Evolutionary conservation across 2,113 vertebrate species (phyloP).

Genomic region (Macrotis lagotis): DNA sequence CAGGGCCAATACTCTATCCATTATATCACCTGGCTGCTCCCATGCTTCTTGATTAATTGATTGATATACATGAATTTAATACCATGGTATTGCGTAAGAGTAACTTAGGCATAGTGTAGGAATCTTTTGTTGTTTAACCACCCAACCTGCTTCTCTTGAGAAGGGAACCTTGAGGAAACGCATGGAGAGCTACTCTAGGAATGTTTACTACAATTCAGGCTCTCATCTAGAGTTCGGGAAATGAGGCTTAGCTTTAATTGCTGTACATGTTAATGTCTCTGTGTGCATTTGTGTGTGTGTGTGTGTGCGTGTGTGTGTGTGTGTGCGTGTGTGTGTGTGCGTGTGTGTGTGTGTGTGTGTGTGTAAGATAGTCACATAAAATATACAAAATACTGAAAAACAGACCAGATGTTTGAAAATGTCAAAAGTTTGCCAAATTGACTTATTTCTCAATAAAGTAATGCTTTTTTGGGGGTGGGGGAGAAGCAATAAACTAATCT

Average conservation of each 20-base stretch:
- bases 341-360: background rate
- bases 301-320: background rate
- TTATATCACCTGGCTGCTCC: too few species aligned
- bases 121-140: too few species aligned
- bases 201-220: too few species aligned
- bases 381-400: background rate
- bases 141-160: too few species aligned
- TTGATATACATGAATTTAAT: too few species aligned
- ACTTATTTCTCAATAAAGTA: constrained; percentile 53
- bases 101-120: too few species aligned
- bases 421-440: constrained; percentile 12
- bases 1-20: too few species aligned
- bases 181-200: too few species aligned
- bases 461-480: background rate
- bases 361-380: background rate
- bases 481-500: constrained; percentile 62
- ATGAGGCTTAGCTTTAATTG: constrained; percentile 8
- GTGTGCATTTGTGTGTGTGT: too few species aligned
- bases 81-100: too few species aligned
- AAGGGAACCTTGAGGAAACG: too few species aligned
- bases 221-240: background rate
- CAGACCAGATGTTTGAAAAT: constrained; percentile 11
- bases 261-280: background rate
- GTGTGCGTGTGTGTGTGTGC: background rate
- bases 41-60: too few species aligned